A percentile compares a stretch with the other conserved stretches of the same genome.
Evolutionary conservation across 2,888 invertebrate genomes (phyloP).

Genomic region (Globia sparganii): DNA sequence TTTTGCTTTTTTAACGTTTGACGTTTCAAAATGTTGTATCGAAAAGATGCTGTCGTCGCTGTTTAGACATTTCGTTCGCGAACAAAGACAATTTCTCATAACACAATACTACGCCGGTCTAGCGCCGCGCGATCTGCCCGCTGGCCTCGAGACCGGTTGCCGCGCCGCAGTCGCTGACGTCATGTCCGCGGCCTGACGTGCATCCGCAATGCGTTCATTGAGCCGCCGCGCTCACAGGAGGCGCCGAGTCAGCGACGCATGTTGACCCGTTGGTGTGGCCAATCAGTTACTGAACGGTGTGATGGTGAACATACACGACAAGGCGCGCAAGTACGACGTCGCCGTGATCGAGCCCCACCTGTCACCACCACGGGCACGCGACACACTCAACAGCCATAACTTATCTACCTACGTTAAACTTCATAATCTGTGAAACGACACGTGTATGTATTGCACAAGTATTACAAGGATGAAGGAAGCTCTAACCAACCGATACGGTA

Average conservation of each 20-base stretch:
- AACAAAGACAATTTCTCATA: no score
- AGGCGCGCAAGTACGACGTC: neutral
- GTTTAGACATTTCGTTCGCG: no score
- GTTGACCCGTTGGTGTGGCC: neutral
- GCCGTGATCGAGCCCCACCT: neutral
- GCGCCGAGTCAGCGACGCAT: neutral
- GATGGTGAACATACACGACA: neutral
- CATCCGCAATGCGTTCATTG: neutral
- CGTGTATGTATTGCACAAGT: constrained; percentile 37
- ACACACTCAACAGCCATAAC: constrained; percentile 12
- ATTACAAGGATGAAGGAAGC: constrained; percentile 1
- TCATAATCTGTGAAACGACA: constrained; percentile 8
- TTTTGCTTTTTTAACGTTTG: no score
- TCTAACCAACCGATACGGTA: constrained; percentile 3
- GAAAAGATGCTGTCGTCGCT: no score
- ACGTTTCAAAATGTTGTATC: no score
- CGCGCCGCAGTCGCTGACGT: no score
- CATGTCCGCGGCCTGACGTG: no score
- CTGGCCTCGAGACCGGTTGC: no score
- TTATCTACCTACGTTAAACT: neutral
- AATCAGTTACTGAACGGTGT: neutral
- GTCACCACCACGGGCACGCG: neutral
- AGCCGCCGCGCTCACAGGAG: neutral
- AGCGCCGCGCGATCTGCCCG: no score
- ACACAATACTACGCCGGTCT: no score